These are phyloP conservation scores for Drymodes brunneopygia DNA, from an alignment of 2,113 vertebrate genomes.

Conservation along the genomic window DNA sequence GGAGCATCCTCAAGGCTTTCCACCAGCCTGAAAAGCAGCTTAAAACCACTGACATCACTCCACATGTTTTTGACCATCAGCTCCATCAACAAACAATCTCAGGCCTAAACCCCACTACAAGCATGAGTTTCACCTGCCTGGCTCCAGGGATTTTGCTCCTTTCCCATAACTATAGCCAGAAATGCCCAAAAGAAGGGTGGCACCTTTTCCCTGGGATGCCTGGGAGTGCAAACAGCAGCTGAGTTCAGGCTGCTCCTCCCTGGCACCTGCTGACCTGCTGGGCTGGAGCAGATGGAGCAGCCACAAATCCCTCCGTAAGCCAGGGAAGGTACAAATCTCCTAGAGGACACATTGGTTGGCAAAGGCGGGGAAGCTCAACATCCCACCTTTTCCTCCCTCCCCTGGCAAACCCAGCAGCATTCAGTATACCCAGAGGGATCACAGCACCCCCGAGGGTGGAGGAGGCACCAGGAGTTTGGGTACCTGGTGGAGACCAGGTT, in stretches of 20 bases:
- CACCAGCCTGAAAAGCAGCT: background rate
- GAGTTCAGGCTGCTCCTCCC: background rate
- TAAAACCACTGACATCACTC: background rate
- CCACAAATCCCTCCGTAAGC: background rate
- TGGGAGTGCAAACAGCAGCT: background rate
- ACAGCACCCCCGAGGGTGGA: accelerated
- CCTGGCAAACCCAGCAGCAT: background rate
- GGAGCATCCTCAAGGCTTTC: background rate
- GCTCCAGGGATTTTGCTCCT: background rate
- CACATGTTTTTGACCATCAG: background rate
- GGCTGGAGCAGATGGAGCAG: background rate
- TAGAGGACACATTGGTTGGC: background rate
- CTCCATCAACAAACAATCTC: background rate
- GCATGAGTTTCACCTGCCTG: background rate
- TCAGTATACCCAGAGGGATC: background rate
- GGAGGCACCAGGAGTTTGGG: background rate
- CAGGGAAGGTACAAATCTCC: constrained; percentile 28
- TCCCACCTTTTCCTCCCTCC: background rate
- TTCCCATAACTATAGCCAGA: background rate
- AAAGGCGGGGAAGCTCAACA: background rate
- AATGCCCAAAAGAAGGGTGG: background rate
- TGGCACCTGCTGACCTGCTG: background rate
- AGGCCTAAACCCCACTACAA: background rate
- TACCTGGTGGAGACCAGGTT: background rate
- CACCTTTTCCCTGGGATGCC: background rate